Base-by-base conservation (phyloP, 2,888 invertebrate species). In the Parnassius apollo region DNA sequence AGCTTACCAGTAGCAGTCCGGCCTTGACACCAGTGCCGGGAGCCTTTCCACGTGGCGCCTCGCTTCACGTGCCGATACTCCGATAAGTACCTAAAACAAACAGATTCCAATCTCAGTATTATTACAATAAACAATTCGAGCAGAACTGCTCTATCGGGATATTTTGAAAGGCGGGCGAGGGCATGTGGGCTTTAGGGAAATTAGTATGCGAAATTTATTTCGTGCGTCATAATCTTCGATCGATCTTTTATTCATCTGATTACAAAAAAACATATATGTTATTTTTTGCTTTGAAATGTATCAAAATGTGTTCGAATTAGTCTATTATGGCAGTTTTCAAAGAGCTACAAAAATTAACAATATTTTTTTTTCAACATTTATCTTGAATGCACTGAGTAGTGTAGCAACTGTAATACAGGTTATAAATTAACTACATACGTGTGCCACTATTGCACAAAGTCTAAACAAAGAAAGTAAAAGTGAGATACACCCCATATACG, bases 51-150 rank as follows among this genome's bases (percentile, higher is more conserved):
- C 49, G 98, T 98, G 65, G 98, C 98, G 46, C 99, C 98, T 42
- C 99, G 94, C 80, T 97, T 96, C 56, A 99, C 99, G 88, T 99
- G 99, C 52, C 98, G 94, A 88, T 97, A 99, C 88, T 99, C 99
- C 64, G 98, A 98, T 77, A 99, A 92, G 90, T 98, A 99, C 74
- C 97, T 93, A 75, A 25, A 49, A 54, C 53, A 57, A 54, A 57
- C 53, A 58, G 50, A 53, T 51, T 44, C 11, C 53, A 56, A 55
- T 18, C 49, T 42, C 57, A 49, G 13, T 58, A 25, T 13, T 54
- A 13, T 50, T 45, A 22, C 9, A 49, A 54, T 52, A 57, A 62
- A 58, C 53, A 58, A 53, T 8, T n/a, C 35, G 44, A 25, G 53
- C 13, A n/a, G 10, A 54, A 57, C 44, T 35, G 52, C 51, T 35